Percentiles rank a stretch among this genome's conserved stretches.
These are phyloP conservation scores for Gymnothorax reevesii DNA, from an alignment of 2,797 vertebrate genomes.

Conservation along the genomic window DNA sequence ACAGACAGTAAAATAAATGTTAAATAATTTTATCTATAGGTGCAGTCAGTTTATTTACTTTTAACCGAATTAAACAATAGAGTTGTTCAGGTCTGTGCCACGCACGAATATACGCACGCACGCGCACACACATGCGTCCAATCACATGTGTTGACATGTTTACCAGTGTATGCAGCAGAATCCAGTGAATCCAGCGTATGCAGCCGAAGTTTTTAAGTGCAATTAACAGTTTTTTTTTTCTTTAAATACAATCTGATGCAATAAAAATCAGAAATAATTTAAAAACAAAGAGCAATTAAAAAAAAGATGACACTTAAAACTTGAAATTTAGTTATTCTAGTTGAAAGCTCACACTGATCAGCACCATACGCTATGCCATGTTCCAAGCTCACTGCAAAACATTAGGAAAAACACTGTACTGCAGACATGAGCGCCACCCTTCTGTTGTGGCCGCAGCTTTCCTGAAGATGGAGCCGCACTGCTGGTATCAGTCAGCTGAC, in stretches of 20 bases:
- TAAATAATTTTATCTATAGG: not conserved
- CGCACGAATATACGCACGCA: not conserved
- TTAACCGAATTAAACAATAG: not conserved
- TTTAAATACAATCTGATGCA: not conserved
- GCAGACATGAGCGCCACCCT: slow-evolving; percentile 3
- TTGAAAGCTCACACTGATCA: not conserved
- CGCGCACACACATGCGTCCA: too few species aligned
- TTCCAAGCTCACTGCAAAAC: not conserved
- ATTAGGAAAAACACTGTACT: not conserved
- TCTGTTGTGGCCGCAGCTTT: slow-evolving; percentile 33
- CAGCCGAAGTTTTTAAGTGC: not conserved
- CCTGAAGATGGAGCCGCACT: slow-evolving; percentile 39
- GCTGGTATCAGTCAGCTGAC: slow-evolving; percentile 29
- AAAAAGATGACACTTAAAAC: not conserved
- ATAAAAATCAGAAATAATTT: not conserved
- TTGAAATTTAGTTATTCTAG: not conserved
- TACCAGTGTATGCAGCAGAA: not conserved
- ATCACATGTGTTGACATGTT: not conserved
- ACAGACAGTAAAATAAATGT: not conserved
- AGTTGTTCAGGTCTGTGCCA: not conserved
- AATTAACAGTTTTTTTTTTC: not conserved
- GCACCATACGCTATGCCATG: not conserved
- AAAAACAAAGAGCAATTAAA: not conserved
- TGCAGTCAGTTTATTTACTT: not conserved
- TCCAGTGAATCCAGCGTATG: too few species aligned